Base-by-base conservation (phyloP, 2,888 invertebrate species). In the Brachyptera risi region DNA sequence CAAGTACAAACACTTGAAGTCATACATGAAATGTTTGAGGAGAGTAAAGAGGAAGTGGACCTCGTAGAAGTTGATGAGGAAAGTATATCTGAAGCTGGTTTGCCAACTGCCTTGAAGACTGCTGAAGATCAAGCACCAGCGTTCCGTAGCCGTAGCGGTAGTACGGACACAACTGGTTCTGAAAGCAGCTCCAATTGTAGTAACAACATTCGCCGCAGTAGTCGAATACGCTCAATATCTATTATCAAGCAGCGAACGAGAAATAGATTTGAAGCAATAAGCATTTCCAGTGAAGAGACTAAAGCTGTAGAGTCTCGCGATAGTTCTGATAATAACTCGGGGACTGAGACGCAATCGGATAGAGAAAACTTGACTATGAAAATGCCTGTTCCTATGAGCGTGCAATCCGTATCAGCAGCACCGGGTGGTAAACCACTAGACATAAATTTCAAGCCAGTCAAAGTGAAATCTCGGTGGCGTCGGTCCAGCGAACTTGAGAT, bases 401-500 rank as follows among this genome's bases (percentile, higher is more conserved):
- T 70, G n/a, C 69, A 72, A 2, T 61, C 70, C 17, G 65, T 69
- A 23, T 62, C 69, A 19, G 66, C 63, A 47, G 67, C 69, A 27
- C 68, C 68, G 17, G 63, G 66, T 9, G 67, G 71, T 15, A 71
- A 72, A 24, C 74, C 73, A 40, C 73, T 73, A 35, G 49, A 59
- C 1, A 75, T 75, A 47, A 71, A 73, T 2, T 72, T 73, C 59
- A 87, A 86, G 76, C 88, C 88, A 1, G 87, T 88, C 0, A 89
- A 89, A 76, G 88, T 90, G 0, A 90, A 90, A 71, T 88, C 88
- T 11, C 79, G 89, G 11, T 90, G 89, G 89, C 75, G 88, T 62
- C 76, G 88, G 65, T 88, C 87, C 1, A 86, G 87, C 73, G 89
- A 89, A 70, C 74, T 88, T 60, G 88, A 88, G 73, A 85, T 86